These are phyloP conservation scores for Torymus aiolomorphi DNA, from an alignment of 2,888 invertebrate genomes.

Conservation along the genomic window DNA sequence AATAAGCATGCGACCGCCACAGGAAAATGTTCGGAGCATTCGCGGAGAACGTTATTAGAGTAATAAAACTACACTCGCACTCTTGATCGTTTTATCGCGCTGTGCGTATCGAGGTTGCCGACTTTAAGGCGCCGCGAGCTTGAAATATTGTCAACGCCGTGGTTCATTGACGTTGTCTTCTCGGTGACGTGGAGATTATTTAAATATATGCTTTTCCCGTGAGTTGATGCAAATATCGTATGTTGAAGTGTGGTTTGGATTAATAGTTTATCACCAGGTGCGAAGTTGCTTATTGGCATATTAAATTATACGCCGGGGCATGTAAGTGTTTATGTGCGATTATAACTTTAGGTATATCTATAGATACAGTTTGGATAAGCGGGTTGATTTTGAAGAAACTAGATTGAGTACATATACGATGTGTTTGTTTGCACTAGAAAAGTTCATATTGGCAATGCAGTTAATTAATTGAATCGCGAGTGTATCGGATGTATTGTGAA, in stretches of 20 bases:
- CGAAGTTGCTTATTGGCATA: too few species aligned
- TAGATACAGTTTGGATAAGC: slow-evolving; percentile 57
- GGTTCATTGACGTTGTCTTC: slow-evolving; percentile 20
- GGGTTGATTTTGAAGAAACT: too few species aligned
- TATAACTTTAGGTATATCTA: too few species aligned
- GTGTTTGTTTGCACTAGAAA: not conserved
- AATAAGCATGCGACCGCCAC: too few species aligned
- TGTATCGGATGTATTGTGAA: too few species aligned
- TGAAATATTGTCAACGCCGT: not conserved
- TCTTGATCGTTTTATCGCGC: slow-evolving; percentile 8
- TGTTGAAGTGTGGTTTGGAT: too few species aligned
- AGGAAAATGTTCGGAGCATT: not conserved
- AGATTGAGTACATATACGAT: too few species aligned
- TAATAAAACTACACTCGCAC: not conserved
- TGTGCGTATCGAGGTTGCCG: slow-evolving; percentile 12
- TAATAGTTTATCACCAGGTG: too few species aligned
- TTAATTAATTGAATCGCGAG: too few species aligned
- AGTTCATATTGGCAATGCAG: too few species aligned
- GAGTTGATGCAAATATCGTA: not conserved
- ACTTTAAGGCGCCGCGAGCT: slow-evolving; percentile 20
- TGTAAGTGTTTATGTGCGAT: too few species aligned
- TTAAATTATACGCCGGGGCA: too few species aligned
- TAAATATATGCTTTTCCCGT: slow-evolving; percentile 9
- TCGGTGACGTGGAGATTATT: slow-evolving; percentile 1
- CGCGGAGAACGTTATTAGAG: slow-evolving; percentile 18